Percentiles rank a stretch among this genome's conserved stretches.
phyloP scores from a whole-genome alignment of 2,888 invertebrate genomes.

The Cataglyphis albicans region DNA sequence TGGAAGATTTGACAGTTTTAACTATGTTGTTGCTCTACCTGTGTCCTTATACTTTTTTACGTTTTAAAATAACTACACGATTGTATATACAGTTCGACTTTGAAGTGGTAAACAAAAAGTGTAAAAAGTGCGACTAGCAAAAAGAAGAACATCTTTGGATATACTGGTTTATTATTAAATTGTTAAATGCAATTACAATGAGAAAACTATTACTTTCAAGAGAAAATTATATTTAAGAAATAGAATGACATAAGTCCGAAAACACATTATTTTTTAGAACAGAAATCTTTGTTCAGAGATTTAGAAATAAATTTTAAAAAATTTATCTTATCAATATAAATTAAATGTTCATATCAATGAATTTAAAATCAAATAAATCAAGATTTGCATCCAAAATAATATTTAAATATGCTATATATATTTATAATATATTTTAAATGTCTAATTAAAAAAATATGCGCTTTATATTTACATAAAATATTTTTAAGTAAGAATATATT shows the following conservation, averaged over 20 bases:
- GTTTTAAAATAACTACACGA: conserved; percentile 25
- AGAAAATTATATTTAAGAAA: neutral
- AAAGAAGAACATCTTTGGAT: neutral
- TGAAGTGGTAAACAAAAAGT: neutral
- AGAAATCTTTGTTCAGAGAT: neutral
- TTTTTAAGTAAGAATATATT: neutral
- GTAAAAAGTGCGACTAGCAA: neutral
- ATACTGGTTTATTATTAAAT: neutral
- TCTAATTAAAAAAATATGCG: neutral
- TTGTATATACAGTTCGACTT: neutral
- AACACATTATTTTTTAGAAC: neutral
- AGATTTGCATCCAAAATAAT: neutral
- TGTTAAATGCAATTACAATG: neutral
- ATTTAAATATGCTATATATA: neutral
- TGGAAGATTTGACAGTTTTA: conserved; percentile 17
- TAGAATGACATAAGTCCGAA: neutral
- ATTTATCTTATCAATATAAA: neutral
- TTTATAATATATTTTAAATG: neutral
- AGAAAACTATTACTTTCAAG: neutral
- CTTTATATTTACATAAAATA: neutral
- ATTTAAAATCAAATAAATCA: neutral
- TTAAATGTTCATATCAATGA: neutral
- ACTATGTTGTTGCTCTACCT: conserved; percentile 11
- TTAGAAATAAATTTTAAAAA: neutral
- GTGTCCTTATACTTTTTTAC: neutral